Conservation (phyloP, 2,888 invertebrate species). For the Mesorhabditis spiculigera region DNA sequence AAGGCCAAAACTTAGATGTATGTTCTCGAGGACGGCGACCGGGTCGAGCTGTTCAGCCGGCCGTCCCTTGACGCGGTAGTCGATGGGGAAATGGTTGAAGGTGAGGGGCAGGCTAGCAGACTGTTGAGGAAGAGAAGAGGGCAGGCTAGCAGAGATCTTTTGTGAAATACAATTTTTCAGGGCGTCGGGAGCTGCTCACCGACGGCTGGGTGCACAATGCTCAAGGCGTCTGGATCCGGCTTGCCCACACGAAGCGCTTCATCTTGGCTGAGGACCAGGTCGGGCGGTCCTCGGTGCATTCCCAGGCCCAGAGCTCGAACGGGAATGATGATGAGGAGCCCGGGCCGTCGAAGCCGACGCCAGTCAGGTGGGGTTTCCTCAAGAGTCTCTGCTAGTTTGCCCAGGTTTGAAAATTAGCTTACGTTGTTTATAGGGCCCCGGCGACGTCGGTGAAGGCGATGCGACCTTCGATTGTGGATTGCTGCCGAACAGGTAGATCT, state of each 20-base stretch:
- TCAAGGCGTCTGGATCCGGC: slow-evolving; percentile 44
- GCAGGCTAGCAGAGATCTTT: too few relatives aligned
- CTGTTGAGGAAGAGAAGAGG: too few relatives aligned
- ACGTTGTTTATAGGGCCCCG: neutral
- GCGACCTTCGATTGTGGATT: slow-evolving; percentile 46
- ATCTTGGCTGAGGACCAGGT: slow-evolving; percentile 34
- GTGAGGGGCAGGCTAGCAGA: neutral
- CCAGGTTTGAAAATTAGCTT: neutral
- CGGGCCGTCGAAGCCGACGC: too few relatives aligned
- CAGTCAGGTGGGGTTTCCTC: too few relatives aligned
- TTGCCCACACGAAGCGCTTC: slow-evolving; percentile 31
- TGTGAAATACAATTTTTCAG: slow-evolving; percentile 7
- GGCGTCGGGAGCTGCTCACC: slow-evolving; percentile 31
- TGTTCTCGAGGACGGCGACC: slow-evolving; percentile 32
- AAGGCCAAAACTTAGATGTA: slow-evolving; percentile 21
- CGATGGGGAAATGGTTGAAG: slow-evolving; percentile 20
- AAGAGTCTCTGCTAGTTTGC: neutral
- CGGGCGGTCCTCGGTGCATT: slow-evolving; percentile 23
- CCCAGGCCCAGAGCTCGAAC: slow-evolving; percentile 33
- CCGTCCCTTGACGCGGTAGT: slow-evolving; percentile 30
- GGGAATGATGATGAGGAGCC: slow-evolving; percentile 39
- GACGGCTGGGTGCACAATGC: slow-evolving; percentile 46
- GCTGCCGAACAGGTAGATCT: slow-evolving; percentile 66
- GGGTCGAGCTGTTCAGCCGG: slow-evolving; percentile 27
- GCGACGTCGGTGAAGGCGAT: slow-evolving; percentile 23